Evolutionary conservation across 2,888 invertebrate genomes (phyloP), one percentile per base, ranked within the genome.

Genomic region (Plebejus argus): DNA sequence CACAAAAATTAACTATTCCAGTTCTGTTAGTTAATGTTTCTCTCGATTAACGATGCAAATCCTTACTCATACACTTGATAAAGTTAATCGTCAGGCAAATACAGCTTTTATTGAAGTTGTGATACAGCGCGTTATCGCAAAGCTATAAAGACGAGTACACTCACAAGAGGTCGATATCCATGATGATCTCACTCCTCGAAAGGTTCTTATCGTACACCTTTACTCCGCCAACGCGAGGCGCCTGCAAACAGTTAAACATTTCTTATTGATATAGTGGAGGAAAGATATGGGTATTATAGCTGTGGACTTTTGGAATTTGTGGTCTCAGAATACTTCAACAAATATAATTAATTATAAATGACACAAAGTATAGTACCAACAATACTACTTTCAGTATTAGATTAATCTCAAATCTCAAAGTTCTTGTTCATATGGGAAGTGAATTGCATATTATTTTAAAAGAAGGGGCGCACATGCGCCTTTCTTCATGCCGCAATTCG

Each of bases 191-290:
- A 95, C 98, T 95, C 88, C 99, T 95, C 39, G 97, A 97, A 45
- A 98, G 96, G 89, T 99, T 98, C 89, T 98, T 97, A 84, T 99
- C 98, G 89, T 99, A 99, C 12, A 99, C 99, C 95, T 99, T 99
- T 3, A 99, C 97, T 76, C 99, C 99, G 78, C 99, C 98, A 84
- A 99, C 96, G 82, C 99, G 96, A 7, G 98, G 97, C 33, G 99
- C 99, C 98, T 98, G 90, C 18, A 95, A 95, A 79, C 12, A 20
- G 77, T 76, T 77, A 76, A 33, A 6, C 18, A 20, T 23, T 61
- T 23, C 20, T 7, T 10, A 45, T 45, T 10, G 45, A 10, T 39
- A 10, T 3, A 39, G 39, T 10, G 10, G 39, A 39, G 10, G 39
- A 39, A 39, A 39, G 39, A 39, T 10, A 10, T 10, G 39, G 45